A percentile compares a stretch with the other conserved stretches of the same genome.
Evolutionary conservation across 2,888 invertebrate species (phyloP).

Genomic region (Apotomis capreana): DNA sequence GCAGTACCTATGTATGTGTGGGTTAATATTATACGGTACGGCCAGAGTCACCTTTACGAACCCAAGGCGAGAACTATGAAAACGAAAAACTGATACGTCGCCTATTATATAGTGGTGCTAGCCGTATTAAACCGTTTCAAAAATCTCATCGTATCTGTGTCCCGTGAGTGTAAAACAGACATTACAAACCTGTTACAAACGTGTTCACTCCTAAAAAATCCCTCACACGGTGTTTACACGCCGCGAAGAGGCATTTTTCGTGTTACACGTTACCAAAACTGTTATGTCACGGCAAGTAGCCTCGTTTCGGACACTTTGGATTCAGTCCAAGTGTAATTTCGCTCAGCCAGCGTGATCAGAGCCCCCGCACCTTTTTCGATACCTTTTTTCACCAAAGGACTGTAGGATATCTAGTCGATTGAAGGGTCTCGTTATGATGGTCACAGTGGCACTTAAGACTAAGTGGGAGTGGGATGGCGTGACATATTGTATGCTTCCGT

Average conservation of each 20-base stretch:
- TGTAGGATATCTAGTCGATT: slow-evolving; percentile 27
- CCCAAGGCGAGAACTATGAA: too few relatives aligned
- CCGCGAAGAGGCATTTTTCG: slow-evolving; percentile 13
- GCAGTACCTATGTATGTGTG: too few relatives aligned
- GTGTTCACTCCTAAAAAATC: slow-evolving; percentile 4
- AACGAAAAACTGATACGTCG: too few relatives aligned
- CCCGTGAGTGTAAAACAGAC: neutral
- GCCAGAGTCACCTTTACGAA: too few relatives aligned
- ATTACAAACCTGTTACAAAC: neutral
- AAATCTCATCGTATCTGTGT: neutral
- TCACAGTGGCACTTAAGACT: slow-evolving; percentile 36
- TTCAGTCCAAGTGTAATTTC: slow-evolving; percentile 64
- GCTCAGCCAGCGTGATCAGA: slow-evolving; percentile 51
- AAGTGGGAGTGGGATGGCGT: slow-evolving; percentile 54
- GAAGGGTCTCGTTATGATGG: slow-evolving; percentile 53
- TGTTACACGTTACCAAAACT: slow-evolving; percentile 55
- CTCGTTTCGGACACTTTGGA: slow-evolving; percentile 71
- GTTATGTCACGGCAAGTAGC: slow-evolving; percentile 67
- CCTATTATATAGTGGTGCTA: too few relatives aligned
- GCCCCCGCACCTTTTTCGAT: slow-evolving; percentile 51
- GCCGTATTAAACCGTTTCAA: too few relatives aligned
- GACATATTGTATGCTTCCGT: slow-evolving; percentile 64
- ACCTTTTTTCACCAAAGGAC: slow-evolving; percentile 24
- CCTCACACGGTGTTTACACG: slow-evolving; percentile 40
- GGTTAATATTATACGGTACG: too few relatives aligned